Conservation (phyloP, 2,888 invertebrate genomes). For the Arrhopalites spinosus region DNA sequence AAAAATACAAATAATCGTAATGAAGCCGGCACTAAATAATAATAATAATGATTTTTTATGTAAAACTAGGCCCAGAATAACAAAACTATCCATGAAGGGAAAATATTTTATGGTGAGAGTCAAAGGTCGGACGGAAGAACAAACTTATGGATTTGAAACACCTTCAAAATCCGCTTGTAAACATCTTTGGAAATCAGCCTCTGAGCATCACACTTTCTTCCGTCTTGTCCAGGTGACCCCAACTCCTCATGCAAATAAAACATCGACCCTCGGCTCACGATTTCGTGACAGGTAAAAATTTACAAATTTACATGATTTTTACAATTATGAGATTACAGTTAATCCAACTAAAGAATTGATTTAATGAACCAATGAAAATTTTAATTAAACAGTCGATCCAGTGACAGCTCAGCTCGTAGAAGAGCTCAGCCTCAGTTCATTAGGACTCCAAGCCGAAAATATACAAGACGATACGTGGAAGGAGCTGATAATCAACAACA, state of each 20-base stretch:
- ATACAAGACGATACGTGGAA: conserved; percentile 72
- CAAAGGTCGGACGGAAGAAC: conserved; percentile 80
- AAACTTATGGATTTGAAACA: conserved; percentile 65
- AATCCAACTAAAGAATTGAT: no score
- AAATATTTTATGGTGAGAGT: conserved; percentile 95
- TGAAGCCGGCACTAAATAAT: background rate
- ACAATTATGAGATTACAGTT: no score
- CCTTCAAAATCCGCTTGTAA: conserved; percentile 75
- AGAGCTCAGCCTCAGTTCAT: conserved; percentile 75
- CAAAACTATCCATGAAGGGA: conserved; percentile 94
- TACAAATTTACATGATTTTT: no score
- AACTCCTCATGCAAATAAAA: conserved; percentile 64
- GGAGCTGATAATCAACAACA: conserved; percentile 60
- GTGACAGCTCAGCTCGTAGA: conserved; percentile 59
- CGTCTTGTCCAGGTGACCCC: conserved; percentile 81
- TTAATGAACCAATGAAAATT: background rate
- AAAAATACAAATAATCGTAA: background rate
- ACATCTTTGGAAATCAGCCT: conserved; percentile 94
- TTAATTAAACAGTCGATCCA: background rate
- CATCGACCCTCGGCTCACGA: conserved; percentile 71
- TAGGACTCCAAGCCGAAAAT: conserved; percentile 76
- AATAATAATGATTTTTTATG: background rate
- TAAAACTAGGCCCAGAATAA: conserved; percentile 76
- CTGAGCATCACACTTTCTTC: conserved; percentile 94
- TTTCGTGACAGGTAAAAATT: conserved; percentile 74